Evolutionary conservation across 1,140 invertebrate species (phyloP), one percentile per base, ranked within the genome.

Genomic region (Microplitis demolitor): DNA sequence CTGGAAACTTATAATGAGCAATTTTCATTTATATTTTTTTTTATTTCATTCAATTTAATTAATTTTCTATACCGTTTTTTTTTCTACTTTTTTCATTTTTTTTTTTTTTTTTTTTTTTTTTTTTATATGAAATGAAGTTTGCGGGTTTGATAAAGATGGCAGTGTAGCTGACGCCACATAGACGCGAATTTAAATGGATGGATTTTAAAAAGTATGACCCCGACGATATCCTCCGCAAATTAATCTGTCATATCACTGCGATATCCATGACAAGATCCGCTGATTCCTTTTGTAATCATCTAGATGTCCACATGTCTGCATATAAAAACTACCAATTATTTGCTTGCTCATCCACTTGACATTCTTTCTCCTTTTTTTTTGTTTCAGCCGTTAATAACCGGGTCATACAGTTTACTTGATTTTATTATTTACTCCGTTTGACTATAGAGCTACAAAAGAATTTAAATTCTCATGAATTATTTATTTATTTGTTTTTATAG

Each of bases 401-500:
- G 39, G 39, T 45, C 31, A 34, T 33, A 62, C 11, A 62, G 13
- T 33, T 62, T 16, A 58, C 56, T 58, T 9, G 8, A 24, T 4
- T 58, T 3, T 58, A 33, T 58, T 58, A 58, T 58, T 58, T 45
- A 45, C 11, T 45, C 39, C 39, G 5, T 45, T 45, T 45, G 6
- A 11, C 39, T 9, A 8, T 45, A 11, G 39, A 6, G 5, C 39
- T 6, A 45, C 6, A 45, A 8, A 8, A 45, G 11, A 45, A 35
- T 24, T 60, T 53, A 9, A 16, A 8, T 16, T 4, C 13, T 66
- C n/a, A 4, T 45, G 14, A 16, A 37, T 58, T 70, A 11, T 58
- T 74, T 68, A 37, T 64, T 69, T 45, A 70, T 71, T 68, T 75
- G 24, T 80, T 78, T 51, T 88, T 88, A 33, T 86, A 92, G 91